phyloP scores from a whole-genome alignment of 2,888 invertebrate species.

The Hofmannophila pseudospretella region DNA sequence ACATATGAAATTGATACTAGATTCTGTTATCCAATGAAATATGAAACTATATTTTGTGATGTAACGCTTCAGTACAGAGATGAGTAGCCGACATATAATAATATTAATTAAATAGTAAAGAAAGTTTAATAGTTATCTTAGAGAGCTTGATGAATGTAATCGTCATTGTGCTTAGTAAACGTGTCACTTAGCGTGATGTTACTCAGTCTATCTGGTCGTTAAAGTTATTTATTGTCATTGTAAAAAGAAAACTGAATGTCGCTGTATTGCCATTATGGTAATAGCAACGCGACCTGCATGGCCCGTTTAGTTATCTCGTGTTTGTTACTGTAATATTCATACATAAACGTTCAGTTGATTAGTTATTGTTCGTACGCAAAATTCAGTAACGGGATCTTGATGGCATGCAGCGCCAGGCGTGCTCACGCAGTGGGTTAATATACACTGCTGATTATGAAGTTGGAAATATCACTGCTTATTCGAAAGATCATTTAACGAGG shows the following conservation, averaged over 20 bases:
- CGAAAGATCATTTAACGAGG: too few relatives aligned
- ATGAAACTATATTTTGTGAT: slow-evolving; percentile 48
- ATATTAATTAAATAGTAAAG: slow-evolving; percentile 59
- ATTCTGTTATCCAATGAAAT: slow-evolving; percentile 11
- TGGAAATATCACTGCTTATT: too few relatives aligned
- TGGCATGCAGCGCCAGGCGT: too few relatives aligned
- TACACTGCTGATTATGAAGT: too few relatives aligned
- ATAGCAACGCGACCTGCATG: background rate
- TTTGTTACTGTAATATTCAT: too few relatives aligned
- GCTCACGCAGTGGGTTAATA: too few relatives aligned
- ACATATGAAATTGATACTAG: slow-evolving; percentile 4
- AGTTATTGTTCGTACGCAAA: too few relatives aligned
- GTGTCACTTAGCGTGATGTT: slow-evolving; percentile 67
- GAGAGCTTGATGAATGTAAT: slow-evolving; percentile 74
- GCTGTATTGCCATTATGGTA: slow-evolving; percentile 17
- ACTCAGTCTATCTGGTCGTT: slow-evolving; percentile 55
- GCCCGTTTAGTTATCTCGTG: background rate
- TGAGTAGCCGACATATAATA: slow-evolving; percentile 63
- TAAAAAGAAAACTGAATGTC: too few relatives aligned
- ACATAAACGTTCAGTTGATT: too few relatives aligned
- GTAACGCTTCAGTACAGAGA: slow-evolving; percentile 68
- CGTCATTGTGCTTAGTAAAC: slow-evolving; percentile 75
- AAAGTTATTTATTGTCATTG: slow-evolving; percentile 38
- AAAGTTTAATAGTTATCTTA: slow-evolving; percentile 65
- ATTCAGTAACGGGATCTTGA: too few relatives aligned